Percentiles rank a stretch among this genome's conserved stretches.
phyloP scores from a whole-genome alignment of 1,140 invertebrate genomes.

The Dendrolimus punctatus region DNA sequence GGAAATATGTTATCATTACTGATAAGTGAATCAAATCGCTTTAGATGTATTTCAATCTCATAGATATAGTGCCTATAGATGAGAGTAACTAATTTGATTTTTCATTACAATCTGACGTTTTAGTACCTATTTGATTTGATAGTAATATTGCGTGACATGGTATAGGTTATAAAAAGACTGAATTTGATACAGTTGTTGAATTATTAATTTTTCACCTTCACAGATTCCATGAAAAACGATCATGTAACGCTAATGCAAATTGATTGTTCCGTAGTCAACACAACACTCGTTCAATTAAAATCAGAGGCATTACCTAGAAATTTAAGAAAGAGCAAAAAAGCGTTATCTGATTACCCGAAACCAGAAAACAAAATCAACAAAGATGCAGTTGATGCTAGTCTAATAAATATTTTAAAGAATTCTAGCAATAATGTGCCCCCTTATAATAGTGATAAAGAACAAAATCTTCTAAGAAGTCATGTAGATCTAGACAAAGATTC shows the following conservation, averaged over 20 bases:
- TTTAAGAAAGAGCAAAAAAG: conserved; percentile 58
- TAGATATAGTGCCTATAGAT: too few relatives aligned
- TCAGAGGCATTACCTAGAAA: conserved; percentile 81
- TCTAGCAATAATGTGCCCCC: conserved; percentile 29
- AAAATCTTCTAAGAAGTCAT: background rate
- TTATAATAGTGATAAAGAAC: conserved; percentile 11
- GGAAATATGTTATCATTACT: too few relatives aligned
- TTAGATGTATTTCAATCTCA: too few relatives aligned
- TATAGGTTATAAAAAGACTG: too few relatives aligned
- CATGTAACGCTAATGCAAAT: conserved; percentile 94
- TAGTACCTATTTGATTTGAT: too few relatives aligned
- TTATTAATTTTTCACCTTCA: conserved; percentile 27
- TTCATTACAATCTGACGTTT: background rate
- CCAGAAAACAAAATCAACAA: conserved; percentile 17
- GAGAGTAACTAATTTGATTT: too few relatives aligned
- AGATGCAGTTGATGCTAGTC: conserved; percentile 26
- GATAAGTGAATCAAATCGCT: too few relatives aligned
- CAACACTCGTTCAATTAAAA: conserved; percentile 84
- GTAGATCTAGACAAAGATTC: conserved; percentile 17
- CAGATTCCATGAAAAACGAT: conserved; percentile 79
- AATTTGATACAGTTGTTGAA: too few relatives aligned
- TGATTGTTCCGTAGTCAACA: conserved; percentile 94
- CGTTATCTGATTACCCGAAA: conserved; percentile 2
- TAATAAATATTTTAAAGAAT: conserved; percentile 24
- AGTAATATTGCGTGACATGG: too few relatives aligned